Conservation (phyloP, 1,140 invertebrate genomes). For the Zaprionus kolodkinae region DNA sequence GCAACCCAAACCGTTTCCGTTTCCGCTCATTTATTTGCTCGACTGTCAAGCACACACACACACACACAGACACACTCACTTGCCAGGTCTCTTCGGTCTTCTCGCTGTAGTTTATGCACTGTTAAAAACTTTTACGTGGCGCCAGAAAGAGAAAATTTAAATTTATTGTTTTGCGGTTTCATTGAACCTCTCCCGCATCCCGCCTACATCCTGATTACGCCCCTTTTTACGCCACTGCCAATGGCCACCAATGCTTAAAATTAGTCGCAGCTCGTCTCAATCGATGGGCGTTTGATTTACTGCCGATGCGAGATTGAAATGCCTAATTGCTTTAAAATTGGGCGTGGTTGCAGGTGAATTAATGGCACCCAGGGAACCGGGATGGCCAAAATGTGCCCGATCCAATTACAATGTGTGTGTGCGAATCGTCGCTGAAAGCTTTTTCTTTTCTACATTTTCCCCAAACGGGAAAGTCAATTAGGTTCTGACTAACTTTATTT, state of each 20-base stretch:
- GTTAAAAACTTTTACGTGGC: constrained; percentile 71
- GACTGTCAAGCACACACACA: constrained; percentile 67
- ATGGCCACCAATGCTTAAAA: constrained; percentile 59
- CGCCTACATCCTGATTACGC: background rate
- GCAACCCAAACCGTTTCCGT: constrained; percentile 71
- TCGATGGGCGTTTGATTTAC: constrained; percentile 81
- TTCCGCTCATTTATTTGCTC: constrained; percentile 77
- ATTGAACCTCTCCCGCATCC: constrained; percentile 42
- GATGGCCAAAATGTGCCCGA: constrained; percentile 40
- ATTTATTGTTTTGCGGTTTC: constrained; percentile 81
- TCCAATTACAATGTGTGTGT: constrained; percentile 48
- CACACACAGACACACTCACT: constrained; percentile 18
- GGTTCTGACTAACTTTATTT: constrained; percentile 20
- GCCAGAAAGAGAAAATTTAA: constrained; percentile 70
- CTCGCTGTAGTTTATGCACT: constrained; percentile 60
- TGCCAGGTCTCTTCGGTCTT: constrained; percentile 14
- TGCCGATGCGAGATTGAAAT: constrained; percentile 62
- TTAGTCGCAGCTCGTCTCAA: constrained; percentile 63
- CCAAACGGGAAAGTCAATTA: constrained; percentile 40
- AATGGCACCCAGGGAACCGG: constrained; percentile 48
- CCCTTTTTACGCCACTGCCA: constrained; percentile 1
- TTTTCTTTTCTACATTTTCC: background rate
- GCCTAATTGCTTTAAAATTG: constrained; percentile 77
- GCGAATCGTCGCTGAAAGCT: constrained; percentile 4
- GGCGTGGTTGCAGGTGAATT: constrained; percentile 54